Evolutionary conservation across 2,797 vertebrate species (phyloP).

Genomic region (Rhinatrema bivittatum): DNA sequence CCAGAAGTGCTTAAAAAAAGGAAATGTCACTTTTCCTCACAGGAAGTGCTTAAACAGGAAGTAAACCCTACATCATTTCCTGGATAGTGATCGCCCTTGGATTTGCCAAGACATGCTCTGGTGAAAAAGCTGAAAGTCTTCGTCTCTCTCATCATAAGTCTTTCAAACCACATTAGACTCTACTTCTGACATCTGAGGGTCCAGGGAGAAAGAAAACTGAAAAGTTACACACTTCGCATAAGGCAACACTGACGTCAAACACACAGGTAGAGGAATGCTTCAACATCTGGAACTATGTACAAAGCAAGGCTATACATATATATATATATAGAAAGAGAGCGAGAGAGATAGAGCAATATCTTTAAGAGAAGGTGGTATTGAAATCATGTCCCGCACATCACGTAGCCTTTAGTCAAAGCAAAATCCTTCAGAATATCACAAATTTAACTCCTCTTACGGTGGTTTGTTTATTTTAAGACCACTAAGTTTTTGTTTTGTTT

Average conservation of each 20-base stretch:
- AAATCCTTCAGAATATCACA: background rate
- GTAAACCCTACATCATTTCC: slow-evolving; percentile 14
- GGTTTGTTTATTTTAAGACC: no score
- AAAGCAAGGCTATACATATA: slow-evolving; percentile 33
- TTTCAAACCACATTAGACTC: no score
- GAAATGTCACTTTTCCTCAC: background rate
- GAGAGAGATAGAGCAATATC: slow-evolving; percentile 2
- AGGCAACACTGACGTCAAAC: slow-evolving; percentile 51
- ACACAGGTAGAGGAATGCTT: slow-evolving; percentile 43
- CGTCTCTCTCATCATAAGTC: no score
- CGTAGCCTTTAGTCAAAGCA: background rate
- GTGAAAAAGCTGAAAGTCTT: slow-evolving; percentile 14
- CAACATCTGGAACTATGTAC: slow-evolving; percentile 65
- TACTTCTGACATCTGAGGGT: no score
- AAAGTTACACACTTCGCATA: slow-evolving; percentile 45
- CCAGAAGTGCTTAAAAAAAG: slow-evolving; percentile 30
- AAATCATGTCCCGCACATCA: slow-evolving; percentile 28
- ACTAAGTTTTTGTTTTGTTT: no score
- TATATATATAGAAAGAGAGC: slow-evolving; percentile 6
- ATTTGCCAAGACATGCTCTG: slow-evolving; percentile 10
- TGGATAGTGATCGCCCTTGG: background rate
- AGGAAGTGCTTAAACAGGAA: slow-evolving; percentile 35
- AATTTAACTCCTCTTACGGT: slow-evolving; percentile 11
- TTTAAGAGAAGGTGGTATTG: slow-evolving; percentile 4
- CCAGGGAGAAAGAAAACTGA: slow-evolving; percentile 20